Conservation (phyloP, 2,113 vertebrate genomes). For the Cavia aperea region DNA sequence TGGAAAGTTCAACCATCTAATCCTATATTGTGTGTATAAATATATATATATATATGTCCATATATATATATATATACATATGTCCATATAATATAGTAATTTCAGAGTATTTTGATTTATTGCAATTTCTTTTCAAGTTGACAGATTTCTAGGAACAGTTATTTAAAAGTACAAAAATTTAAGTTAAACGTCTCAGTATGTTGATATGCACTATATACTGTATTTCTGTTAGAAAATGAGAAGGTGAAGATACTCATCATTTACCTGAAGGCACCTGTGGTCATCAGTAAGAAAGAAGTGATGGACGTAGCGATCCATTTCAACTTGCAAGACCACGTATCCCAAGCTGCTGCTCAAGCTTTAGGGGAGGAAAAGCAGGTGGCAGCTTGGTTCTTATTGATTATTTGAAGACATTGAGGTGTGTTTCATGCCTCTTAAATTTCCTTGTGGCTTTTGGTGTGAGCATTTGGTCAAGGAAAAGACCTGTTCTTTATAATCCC, state of each 20-base stretch:
- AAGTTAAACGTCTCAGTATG: background rate
- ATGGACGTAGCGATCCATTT: conserved; percentile 82
- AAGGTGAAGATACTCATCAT: conserved; percentile 74
- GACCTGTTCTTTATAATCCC: background rate
- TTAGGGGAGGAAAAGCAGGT: conserved; percentile 75
- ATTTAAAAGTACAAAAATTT: background rate
- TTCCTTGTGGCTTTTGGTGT: background rate
- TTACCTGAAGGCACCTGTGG: conserved; percentile 72
- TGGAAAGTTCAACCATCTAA: background rate
- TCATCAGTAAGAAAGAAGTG: conserved; percentile 71
- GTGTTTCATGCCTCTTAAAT: background rate
- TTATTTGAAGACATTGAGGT: background rate
- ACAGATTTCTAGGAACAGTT: background rate
- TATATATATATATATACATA: no score
- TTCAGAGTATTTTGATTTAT: background rate
- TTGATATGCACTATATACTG: background rate
- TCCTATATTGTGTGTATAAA: background rate
- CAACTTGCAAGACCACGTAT: conserved; percentile 71
- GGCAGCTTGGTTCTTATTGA: conserved; percentile 36
- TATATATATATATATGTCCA: no score
- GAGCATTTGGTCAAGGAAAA: background rate
- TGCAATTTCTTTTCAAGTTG: background rate
- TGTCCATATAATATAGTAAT: background rate
- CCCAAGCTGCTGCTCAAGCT: conserved; percentile 69
- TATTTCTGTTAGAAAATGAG: conserved; percentile 66